Percentiles rank a stretch among this genome's conserved stretches.
Evolutionary conservation across 2,797 vertebrate genomes (phyloP).

Genomic region (Hydrocynus forskahlii): DNA sequence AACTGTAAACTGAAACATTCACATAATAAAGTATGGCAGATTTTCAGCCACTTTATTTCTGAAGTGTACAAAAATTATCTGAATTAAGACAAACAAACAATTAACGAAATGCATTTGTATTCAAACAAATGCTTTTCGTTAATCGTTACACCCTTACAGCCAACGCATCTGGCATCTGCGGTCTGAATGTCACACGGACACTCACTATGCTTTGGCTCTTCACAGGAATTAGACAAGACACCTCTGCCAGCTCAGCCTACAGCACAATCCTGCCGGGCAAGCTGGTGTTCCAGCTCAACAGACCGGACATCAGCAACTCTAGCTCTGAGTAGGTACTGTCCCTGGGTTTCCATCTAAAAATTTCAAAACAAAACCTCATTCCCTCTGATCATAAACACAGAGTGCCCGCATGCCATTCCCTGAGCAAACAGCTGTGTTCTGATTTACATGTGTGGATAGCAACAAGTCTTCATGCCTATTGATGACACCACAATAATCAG

Average conservation of each 20-base stretch:
- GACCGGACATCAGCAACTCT: neutral
- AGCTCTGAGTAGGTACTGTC: neutral
- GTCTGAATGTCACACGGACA: neutral
- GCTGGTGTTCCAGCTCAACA: neutral
- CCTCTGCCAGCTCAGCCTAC: neutral
- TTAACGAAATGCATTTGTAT: too few species aligned
- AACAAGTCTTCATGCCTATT: neutral
- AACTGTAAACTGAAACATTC: too few species aligned
- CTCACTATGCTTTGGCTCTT: neutral
- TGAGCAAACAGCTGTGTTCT: neutral
- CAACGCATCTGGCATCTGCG: too few species aligned
- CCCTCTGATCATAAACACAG: neutral
- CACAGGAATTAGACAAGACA: neutral
- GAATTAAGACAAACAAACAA: too few species aligned
- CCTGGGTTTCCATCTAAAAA: neutral
- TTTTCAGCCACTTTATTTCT: too few species aligned
- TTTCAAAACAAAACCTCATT: neutral
- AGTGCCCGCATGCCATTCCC: neutral
- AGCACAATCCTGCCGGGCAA: neutral
- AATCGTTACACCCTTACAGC: too few species aligned
- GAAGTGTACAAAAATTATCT: too few species aligned
- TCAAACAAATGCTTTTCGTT: too few species aligned
- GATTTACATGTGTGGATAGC: neutral
- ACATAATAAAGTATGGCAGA: too few species aligned
- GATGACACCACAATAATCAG: neutral